These are phyloP conservation scores for Cheilosia urbana DNA, from an alignment of 2,888 invertebrate genomes.

Conservation along the genomic window DNA sequence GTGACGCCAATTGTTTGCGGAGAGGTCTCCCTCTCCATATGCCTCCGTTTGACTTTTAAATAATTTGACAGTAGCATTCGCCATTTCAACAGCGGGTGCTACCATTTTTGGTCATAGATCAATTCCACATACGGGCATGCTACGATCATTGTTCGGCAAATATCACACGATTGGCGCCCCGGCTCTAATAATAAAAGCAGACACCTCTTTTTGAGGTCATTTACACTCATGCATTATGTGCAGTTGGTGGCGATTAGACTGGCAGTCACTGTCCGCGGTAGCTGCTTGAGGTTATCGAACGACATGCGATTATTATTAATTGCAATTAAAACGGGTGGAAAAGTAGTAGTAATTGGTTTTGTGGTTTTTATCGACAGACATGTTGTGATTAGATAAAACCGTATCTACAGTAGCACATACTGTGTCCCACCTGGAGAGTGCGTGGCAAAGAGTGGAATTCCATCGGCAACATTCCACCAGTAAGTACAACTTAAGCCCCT, in stretches of 20 bases:
- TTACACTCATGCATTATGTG: neutral
- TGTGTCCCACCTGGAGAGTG: neutral
- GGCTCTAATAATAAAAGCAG: neutral
- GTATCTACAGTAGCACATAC: neutral
- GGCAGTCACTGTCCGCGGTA: too few relatives aligned
- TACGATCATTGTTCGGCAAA: slow-evolving; percentile 40
- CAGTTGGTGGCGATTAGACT: neutral
- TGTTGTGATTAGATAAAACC: slow-evolving; percentile 39
- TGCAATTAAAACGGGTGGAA: slow-evolving; percentile 64
- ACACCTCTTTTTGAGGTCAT: too few relatives aligned
- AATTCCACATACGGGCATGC: neutral
- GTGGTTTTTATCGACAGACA: slow-evolving; percentile 34
- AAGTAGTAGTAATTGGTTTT: slow-evolving; percentile 54
- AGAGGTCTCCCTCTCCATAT: too few relatives aligned
- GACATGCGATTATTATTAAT: slow-evolving; percentile 42
- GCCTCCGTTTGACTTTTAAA: slow-evolving; percentile 3
- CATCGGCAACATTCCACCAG: slow-evolving; percentile 36
- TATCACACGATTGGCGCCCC: slow-evolving; percentile 47
- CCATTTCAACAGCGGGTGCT: slow-evolving; percentile 23
- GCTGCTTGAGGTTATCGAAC: neutral
- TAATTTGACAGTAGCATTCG: slow-evolving; percentile 52
- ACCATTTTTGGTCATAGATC: slow-evolving; percentile 68
- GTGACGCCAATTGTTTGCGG: neutral
- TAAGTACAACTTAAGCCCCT: slow-evolving; percentile 3
- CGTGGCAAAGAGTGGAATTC: slow-evolving; percentile 29